Conservation (phyloP, 2,113 vertebrate species). For the Sakesphorus luctuosus region DNA sequence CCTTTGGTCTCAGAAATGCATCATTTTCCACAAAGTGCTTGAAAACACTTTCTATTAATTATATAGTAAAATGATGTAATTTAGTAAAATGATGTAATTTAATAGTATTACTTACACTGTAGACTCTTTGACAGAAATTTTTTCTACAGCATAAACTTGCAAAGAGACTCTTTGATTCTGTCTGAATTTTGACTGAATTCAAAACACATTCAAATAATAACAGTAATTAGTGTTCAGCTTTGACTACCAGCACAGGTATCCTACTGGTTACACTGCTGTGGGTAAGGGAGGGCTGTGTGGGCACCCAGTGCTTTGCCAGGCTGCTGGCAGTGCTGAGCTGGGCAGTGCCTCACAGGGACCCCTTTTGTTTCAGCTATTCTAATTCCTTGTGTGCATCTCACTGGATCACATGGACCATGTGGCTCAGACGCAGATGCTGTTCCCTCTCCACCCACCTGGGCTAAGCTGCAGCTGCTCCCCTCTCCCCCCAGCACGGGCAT, state of each 20-base stretch:
- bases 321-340: neutral
- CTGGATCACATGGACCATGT: fast-evolving
- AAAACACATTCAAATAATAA: neutral
- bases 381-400: neutral
- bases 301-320: neutral
- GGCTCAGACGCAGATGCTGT: neutral
- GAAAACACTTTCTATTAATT: constrained; percentile 39
- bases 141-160: neutral
- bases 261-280: neutral
- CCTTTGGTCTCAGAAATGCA: constrained; percentile 43
- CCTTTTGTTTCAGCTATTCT: neutral
- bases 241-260: neutral
- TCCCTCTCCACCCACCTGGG: fast-evolving
- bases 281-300: neutral
- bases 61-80: constrained; percentile 56
- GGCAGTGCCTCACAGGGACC: fast-evolving
- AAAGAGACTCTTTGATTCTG: constrained; percentile 9
- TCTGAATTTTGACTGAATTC: constrained; percentile 21
- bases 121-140: neutral
- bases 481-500: neutral
- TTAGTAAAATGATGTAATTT: constrained; percentile 50
- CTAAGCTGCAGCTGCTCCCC: neutral
- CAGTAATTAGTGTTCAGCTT: neutral
- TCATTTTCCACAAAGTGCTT: constrained; percentile 25
- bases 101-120: neutral